Conservation (phyloP, 2,113 vertebrate genomes). For the Pelvicachromis taeniatus region DNA sequence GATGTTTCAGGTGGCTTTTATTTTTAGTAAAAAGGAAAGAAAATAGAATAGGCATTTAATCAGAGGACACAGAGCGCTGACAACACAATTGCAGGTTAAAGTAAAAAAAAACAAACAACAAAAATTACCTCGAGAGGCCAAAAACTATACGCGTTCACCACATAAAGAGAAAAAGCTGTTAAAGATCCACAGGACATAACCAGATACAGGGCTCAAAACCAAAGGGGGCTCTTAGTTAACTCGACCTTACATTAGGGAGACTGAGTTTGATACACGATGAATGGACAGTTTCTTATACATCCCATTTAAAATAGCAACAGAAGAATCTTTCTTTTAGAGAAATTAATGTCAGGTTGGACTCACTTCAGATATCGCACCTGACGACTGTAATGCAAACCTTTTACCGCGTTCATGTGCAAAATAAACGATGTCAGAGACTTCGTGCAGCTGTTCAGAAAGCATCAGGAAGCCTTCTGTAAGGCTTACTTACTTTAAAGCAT, state of each 20-base stretch:
- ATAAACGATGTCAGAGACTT: background rate
- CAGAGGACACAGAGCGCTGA: conserved; percentile 27
- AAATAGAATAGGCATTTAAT: conserved; percentile 20
- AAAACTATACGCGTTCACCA: conserved; percentile 29
- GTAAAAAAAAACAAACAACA: conserved; percentile 7
- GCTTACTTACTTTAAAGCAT: conserved; percentile 10
- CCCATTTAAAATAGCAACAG: background rate
- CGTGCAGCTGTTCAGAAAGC: background rate
- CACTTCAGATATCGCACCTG: background rate
- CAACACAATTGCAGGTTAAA: conserved; percentile 24
- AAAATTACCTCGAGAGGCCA: background rate
- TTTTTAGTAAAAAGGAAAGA: conserved; percentile 45
- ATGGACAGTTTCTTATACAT: background rate
- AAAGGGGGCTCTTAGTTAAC: background rate
- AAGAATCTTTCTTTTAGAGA: background rate
- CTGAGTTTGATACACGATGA: background rate
- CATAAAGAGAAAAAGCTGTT: conserved; percentile 11
- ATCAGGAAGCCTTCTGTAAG: background rate
- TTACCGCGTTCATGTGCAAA: background rate
- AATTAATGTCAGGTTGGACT: background rate
- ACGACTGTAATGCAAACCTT: conserved; percentile 1
- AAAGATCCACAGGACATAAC: conserved; percentile 42
- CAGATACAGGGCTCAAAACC: conserved; percentile 10
- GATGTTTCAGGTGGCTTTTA: background rate
- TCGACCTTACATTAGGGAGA: background rate